Evolutionary conservation across 2,888 invertebrate species (phyloP).

Genomic region (Xestia c-nigrum): DNA sequence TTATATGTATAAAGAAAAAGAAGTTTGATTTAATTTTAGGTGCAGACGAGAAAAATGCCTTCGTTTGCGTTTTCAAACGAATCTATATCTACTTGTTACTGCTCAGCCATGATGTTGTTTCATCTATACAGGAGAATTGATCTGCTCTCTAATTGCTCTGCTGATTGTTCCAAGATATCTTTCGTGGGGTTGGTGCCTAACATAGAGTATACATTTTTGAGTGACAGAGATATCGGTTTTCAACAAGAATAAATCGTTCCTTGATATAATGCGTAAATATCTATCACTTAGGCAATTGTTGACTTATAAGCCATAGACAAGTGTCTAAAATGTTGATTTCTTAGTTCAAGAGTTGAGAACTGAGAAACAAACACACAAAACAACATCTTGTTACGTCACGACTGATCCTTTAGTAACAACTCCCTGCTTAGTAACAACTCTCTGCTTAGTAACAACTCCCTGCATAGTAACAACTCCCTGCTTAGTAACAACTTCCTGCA

Average conservation of each 20-base stretch:
- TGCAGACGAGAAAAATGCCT: neutral
- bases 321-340: neutral
- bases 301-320: neutral
- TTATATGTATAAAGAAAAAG: slow-evolving; percentile 10
- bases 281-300: too few relatives aligned
- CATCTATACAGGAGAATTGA: neutral
- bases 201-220: too few relatives aligned
- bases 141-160: too few relatives aligned
- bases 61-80: slow-evolving; percentile 2
- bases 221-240: too few relatives aligned
- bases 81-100: neutral
- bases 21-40: neutral
- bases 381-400: neutral
- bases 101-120: neutral
- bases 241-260: too few relatives aligned
- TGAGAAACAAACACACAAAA: neutral
- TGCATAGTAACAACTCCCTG: neutral
- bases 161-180: too few relatives aligned
- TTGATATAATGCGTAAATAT: too few relatives aligned
- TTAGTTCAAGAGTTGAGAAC: neutral
- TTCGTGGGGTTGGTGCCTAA: too few relatives aligned
- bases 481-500: too few relatives aligned
- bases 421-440: neutral
- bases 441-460: neutral
- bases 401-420: neutral